These are phyloP conservation scores for Pemphigus obesinymphae DNA, from an alignment of 1,140 invertebrate genomes.

Conservation along the genomic window DNA sequence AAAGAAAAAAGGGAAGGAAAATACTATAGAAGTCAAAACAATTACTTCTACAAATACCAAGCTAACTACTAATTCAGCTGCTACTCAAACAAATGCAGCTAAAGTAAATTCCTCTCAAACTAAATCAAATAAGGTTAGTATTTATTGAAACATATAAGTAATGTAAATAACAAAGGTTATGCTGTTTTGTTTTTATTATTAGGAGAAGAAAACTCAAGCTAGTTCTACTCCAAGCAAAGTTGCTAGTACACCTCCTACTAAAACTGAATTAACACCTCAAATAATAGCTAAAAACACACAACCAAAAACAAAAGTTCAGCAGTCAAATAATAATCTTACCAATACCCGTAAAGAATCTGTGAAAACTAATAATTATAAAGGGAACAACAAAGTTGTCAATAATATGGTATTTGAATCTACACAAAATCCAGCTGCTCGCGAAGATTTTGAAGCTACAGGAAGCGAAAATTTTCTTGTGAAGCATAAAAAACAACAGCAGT, in stretches of 20 bases:
- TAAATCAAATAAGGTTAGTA: constrained; percentile 29
- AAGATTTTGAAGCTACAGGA: constrained; percentile 65
- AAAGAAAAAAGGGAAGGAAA: constrained; percentile 74
- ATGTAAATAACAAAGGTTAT: no score
- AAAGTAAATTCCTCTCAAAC: constrained; percentile 4
- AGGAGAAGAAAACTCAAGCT: constrained; percentile 23
- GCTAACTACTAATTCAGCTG: constrained; percentile 21
- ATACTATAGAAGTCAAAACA: constrained; percentile 40
- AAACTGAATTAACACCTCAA: neutral
- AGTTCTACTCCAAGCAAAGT: neutral
- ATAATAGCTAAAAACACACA: neutral
- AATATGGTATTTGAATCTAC: constrained; percentile 58
- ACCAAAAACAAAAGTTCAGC: constrained; percentile 25
- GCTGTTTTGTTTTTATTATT: neutral
- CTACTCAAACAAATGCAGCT: constrained; percentile 23
- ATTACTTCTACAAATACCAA: constrained; percentile 3
- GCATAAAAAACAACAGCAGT: constrained; percentile 55
- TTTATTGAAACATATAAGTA: no score
- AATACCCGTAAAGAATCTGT: constrained; percentile 23
- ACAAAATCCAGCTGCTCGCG: constrained; percentile 61
- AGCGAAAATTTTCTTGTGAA: constrained; percentile 53
- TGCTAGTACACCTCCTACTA: neutral
- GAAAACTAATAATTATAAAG: constrained; percentile 21
- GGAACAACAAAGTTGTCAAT: constrained; percentile 47
- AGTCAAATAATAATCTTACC: neutral